Evolutionary conservation across 2,888 invertebrate genomes (phyloP).

Genomic region (Homarus gammarus): DNA sequence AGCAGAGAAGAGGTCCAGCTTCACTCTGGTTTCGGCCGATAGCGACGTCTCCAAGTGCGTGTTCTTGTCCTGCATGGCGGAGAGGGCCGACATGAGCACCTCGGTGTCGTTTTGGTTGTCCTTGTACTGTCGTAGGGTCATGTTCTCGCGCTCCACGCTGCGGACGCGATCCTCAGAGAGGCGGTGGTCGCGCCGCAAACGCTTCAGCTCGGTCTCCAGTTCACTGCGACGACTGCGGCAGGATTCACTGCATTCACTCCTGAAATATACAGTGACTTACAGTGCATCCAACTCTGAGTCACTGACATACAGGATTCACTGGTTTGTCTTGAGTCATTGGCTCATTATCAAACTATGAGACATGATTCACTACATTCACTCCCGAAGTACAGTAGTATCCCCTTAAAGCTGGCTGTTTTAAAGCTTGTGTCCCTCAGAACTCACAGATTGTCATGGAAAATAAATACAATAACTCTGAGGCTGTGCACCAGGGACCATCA

Average conservation of each 20-base stretch:
- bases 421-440: too few relatives aligned
- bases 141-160: slow-evolving; percentile 82
- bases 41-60: slow-evolving; percentile 94
- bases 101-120: slow-evolving; percentile 84
- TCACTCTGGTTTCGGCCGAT: slow-evolving; percentile 97
- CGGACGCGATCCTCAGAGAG: slow-evolving; percentile 84
- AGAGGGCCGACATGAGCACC: slow-evolving; percentile 88
- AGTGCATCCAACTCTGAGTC: too few relatives aligned
- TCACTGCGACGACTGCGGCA: slow-evolving; percentile 84
- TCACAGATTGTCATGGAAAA: too few relatives aligned
- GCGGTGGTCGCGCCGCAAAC: slow-evolving; percentile 84
- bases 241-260: slow-evolving; percentile 84
- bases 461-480: too few relatives aligned
- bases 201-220: slow-evolving; percentile 85
- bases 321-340: too few relatives aligned
- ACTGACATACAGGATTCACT: too few relatives aligned
- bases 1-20: slow-evolving; percentile 97
- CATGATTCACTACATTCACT: too few relatives aligned
- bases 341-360: too few relatives aligned
- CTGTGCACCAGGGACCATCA: too few relatives aligned
- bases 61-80: slow-evolving; percentile 93
- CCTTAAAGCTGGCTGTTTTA: too few relatives aligned
- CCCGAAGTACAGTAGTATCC: too few relatives aligned
- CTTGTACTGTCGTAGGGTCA: slow-evolving; percentile 74
- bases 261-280: slow-evolving; percentile 71